These are phyloP conservation scores for Podarcis lilfordi DNA, from an alignment of 2,797 vertebrate genomes.

Conservation along the genomic window DNA sequence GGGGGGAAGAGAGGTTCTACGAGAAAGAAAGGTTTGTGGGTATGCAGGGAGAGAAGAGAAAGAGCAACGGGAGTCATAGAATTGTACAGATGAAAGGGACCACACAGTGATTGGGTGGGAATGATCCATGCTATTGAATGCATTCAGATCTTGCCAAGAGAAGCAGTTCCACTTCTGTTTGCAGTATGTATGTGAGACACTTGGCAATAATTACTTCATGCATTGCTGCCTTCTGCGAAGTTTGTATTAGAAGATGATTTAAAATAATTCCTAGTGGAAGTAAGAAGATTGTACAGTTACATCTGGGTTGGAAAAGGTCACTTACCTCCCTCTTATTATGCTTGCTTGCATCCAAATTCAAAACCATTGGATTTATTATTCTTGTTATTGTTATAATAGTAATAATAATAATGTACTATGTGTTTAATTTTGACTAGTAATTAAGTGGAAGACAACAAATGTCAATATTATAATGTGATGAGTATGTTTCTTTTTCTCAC, in stretches of 20 bases:
- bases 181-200: background rate
- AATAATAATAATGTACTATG: constrained; percentile 5
- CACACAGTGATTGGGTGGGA: background rate
- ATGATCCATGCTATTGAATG: background rate
- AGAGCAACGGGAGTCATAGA: too few relatives aligned
- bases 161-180: background rate
- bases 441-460: constrained; percentile 21
- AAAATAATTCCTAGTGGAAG: constrained; percentile 21
- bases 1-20: too few relatives aligned
- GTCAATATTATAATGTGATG: constrained; percentile 1
- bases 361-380: background rate
- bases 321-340: background rate
- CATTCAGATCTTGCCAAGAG: background rate
- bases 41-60: too few relatives aligned
- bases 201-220: background rate
- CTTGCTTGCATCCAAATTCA: constrained; percentile 29
- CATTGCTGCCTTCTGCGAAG: constrained; percentile 13
- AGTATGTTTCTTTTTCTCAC: background rate
- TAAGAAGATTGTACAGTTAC: background rate
- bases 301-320: background rate
- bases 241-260: constrained; percentile 15
- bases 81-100: too few relatives aligned
- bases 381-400: too few relatives aligned
- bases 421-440: background rate
- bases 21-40: too few relatives aligned